These are phyloP conservation scores for Phallusia fumigata DNA, from an alignment of 23 tunicate species.

Conservation along the genomic window DNA sequence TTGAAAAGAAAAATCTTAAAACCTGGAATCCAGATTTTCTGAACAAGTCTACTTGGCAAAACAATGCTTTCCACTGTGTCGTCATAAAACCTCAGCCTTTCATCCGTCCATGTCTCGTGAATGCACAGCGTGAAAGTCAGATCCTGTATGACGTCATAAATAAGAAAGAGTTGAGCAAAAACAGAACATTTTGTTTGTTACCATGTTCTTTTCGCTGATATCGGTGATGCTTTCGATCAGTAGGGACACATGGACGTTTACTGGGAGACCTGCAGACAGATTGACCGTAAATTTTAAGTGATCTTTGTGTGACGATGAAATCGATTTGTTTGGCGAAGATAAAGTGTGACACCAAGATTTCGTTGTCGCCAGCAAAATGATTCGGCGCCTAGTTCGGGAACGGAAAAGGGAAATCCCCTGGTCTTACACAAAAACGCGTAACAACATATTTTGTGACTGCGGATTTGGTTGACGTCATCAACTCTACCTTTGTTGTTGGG, in stretches of 20 bases:
- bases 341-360: too few relatives aligned
- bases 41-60: conserved; percentile 69
- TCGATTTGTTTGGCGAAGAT: too few relatives aligned
- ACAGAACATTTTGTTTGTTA: neutral
- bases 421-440: too few relatives aligned
- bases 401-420: too few relatives aligned
- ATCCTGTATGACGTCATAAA: conserved; percentile 36
- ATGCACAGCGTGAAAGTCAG: conserved; percentile 87
- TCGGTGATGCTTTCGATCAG: conserved; percentile 94
- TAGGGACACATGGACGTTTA: conserved; percentile 53
- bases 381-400: too few relatives aligned
- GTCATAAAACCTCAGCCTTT: conserved; percentile 43
- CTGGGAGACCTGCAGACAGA: conserved; percentile 49
- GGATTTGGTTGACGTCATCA: too few relatives aligned
- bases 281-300: neutral
- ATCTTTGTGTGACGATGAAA: too few relatives aligned
- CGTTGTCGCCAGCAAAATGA: too few relatives aligned
- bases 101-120: conserved; percentile 78
- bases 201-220: conserved; percentile 93
- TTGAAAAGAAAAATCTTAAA: neutral
- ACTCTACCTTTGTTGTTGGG: conserved; percentile 43
- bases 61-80: conserved; percentile 56
- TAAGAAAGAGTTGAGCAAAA: neutral
- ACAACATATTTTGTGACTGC: too few relatives aligned
- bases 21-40: conserved; percentile 90